phyloP scores from a whole-genome alignment of 2,888 invertebrate genomes.

The Heliconius aoede region DNA sequence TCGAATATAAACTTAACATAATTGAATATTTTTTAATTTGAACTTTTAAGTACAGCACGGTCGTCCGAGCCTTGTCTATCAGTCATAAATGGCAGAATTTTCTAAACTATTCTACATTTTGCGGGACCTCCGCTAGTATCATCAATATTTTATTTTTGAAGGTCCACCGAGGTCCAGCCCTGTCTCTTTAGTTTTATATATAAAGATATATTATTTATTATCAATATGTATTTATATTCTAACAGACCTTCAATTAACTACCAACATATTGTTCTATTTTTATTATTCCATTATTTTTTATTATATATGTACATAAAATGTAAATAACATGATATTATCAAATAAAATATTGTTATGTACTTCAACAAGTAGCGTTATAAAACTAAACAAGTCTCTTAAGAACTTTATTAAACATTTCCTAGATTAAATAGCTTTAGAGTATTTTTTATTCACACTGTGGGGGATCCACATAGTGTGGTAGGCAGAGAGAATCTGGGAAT shows the following conservation, averaged over 20 bases:
- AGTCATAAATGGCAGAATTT: no score
- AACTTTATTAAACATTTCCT: background rate
- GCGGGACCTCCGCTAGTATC: no score
- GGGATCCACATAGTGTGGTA: background rate
- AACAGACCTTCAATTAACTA: background rate
- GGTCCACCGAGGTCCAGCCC: no score
- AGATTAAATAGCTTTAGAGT: no score
- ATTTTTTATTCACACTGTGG: no score
- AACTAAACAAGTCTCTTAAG: background rate
- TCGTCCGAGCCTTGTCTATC: no score
- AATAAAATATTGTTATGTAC: slow-evolving; percentile 2
- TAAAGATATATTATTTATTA: background rate
- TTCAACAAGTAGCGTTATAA: slow-evolving; percentile 6
- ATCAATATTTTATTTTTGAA: no score
- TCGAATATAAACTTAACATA: no score
- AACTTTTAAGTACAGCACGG: no score
- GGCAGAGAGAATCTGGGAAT: background rate
- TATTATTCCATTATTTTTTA: background rate
- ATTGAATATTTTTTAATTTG: no score
- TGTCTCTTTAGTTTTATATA: no score
- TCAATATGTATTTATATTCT: background rate
- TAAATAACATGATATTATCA: slow-evolving; percentile 3
- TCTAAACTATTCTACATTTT: no score
- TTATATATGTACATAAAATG: slow-evolving; percentile 4
- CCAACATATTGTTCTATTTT: background rate